phyloP scores from a whole-genome alignment of 2,888 invertebrate genomes.

The Leucophora obtusa region DNA sequence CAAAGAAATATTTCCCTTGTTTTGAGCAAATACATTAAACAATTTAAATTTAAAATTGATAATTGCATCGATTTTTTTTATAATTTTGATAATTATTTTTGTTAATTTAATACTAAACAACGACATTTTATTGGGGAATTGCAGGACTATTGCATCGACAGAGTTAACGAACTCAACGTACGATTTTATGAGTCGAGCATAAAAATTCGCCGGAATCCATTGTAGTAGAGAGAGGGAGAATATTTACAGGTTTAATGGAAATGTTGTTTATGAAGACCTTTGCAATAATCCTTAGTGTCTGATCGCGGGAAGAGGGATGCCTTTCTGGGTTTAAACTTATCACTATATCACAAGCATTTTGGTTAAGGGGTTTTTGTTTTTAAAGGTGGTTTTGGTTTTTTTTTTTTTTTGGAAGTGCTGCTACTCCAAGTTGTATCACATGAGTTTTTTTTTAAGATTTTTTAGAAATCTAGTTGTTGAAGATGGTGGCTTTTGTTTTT shows the following conservation, averaged over 20 bases:
- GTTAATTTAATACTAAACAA: slow-evolving; percentile 40
- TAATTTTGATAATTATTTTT: slow-evolving; percentile 4
- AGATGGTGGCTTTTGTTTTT: not conserved
- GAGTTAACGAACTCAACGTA: slow-evolving; percentile 70
- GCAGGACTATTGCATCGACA: slow-evolving; percentile 46
- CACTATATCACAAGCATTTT: slow-evolving; percentile 74
- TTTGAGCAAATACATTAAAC: slow-evolving; percentile 55
- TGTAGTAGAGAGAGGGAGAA: not conserved
- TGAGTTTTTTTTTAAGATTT: slow-evolving; percentile 28
- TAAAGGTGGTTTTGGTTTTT: slow-evolving; percentile 10
- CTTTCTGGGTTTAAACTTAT: slow-evolving; percentile 67
- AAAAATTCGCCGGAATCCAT: slow-evolving; percentile 74
- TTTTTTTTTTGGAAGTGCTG: slow-evolving; percentile 31
- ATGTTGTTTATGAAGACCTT: not conserved
- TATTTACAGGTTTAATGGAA: no score
- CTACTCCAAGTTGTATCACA: slow-evolving; percentile 43
- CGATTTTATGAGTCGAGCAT: slow-evolving; percentile 76
- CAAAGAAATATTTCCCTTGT: slow-evolving; percentile 28
- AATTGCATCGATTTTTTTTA: slow-evolving; percentile 28
- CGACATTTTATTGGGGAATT: slow-evolving; percentile 7
- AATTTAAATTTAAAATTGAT: slow-evolving; percentile 53
- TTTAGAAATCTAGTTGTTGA: not conserved
- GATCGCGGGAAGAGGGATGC: not conserved
- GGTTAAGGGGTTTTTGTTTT: not conserved
- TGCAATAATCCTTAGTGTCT: slow-evolving; percentile 34